Percentiles rank a stretch among this genome's conserved stretches.
Evolutionary conservation across 37 sponge, comb jelly and placozoan species (phyloP).

Genomic region (Geodia barretti): DNA sequence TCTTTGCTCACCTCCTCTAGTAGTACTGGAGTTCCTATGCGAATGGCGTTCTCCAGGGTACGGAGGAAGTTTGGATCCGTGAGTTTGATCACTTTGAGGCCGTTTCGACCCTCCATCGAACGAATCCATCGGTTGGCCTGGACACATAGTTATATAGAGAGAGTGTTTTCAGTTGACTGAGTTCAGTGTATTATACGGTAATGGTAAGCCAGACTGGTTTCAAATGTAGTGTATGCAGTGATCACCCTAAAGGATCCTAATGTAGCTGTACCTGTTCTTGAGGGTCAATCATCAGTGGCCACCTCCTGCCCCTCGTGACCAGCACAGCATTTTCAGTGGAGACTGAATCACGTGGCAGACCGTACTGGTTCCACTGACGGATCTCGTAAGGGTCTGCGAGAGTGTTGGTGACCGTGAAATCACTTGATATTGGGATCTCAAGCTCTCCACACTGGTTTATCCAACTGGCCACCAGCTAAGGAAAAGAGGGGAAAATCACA

Average conservation of each 20-base stretch:
- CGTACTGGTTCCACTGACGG: conserved; percentile 94
- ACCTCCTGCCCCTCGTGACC: conserved; percentile 90
- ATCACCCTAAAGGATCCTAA: too few species aligned
- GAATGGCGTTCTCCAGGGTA: conserved; percentile 97
- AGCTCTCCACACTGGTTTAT: conserved; percentile 85
- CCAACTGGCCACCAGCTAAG: conserved; percentile 83
- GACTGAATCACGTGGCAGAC: conserved; percentile 93
- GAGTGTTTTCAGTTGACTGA: too few species aligned
- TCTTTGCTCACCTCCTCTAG: conserved; percentile 85
- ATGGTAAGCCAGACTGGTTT: too few species aligned
- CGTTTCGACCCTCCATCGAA: conserved; percentile 89
- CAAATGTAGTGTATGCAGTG: too few species aligned
- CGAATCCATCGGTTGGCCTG: not conserved
- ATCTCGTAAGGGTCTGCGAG: conserved; percentile 95
- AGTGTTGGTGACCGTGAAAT: conserved; percentile 54
- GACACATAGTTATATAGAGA: too few species aligned
- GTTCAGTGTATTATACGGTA: too few species aligned
- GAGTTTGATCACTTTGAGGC: conserved; percentile 95
- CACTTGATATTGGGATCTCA: conserved; percentile 91
- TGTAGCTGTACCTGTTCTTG: conserved; percentile 97
- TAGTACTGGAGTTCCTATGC: conserved; percentile 96
- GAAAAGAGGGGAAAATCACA: not conserved
- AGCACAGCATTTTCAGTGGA: conserved; percentile 99
- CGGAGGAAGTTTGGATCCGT: conserved; percentile 96
- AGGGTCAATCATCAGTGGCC: conserved; percentile 99